Evolutionary conservation across 2,888 invertebrate species (phyloP).

Genomic region (Dynastes grantii): DNA sequence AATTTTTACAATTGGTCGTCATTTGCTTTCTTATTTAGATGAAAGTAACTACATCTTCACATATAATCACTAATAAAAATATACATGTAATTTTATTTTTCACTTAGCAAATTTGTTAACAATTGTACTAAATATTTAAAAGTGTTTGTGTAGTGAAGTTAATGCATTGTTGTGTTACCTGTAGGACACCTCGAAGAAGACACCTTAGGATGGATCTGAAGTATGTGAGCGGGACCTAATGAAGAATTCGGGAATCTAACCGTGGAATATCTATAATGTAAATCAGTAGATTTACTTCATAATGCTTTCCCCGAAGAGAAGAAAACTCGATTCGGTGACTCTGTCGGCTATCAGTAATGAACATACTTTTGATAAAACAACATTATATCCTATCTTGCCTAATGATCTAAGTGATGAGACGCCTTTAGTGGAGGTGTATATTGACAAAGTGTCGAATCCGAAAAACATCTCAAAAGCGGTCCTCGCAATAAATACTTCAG

Average conservation of each 20-base stretch:
- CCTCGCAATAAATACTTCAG: slow-evolving; percentile 72
- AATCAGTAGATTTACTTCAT: neutral
- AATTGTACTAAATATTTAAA: neutral
- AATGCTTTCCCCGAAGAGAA: slow-evolving; percentile 52
- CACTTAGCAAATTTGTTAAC: too few species aligned
- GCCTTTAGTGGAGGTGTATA: slow-evolving; percentile 74
- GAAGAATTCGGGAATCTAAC: neutral
- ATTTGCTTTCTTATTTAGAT: too few species aligned
- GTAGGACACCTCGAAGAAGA: slow-evolving; percentile 11
- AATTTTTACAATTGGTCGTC: too few species aligned
- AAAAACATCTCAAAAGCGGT: slow-evolving; percentile 79
- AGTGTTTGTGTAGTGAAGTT: slow-evolving; percentile 7
- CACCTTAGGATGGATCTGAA: neutral
- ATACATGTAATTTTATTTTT: too few species aligned
- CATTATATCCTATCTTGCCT: slow-evolving; percentile 71
- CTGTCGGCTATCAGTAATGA: neutral
- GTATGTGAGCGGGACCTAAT: too few species aligned
- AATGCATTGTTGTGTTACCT: slow-evolving; percentile 39
- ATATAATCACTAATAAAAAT: too few species aligned
- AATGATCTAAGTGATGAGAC: slow-evolving; percentile 72
- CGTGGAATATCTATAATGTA: neutral
- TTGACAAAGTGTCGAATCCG: slow-evolving; percentile 75
- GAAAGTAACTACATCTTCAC: too few species aligned
- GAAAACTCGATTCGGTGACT: slow-evolving; percentile 50
- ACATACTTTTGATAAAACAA: neutral